Conservation (phyloP, 2,113 vertebrate species). For the Tachuris rubrigastra region DNA sequence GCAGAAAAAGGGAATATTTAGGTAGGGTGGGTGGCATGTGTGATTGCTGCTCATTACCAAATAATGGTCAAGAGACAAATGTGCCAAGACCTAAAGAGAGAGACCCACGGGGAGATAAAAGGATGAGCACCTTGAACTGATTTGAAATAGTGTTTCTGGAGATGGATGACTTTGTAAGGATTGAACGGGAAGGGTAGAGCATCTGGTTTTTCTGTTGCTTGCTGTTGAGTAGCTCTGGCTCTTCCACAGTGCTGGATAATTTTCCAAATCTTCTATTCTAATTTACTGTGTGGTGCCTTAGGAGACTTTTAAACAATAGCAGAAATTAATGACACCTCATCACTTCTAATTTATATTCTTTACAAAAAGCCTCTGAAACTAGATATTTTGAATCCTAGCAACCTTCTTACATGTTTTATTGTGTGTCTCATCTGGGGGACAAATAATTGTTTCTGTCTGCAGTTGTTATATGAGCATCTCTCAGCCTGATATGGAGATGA, state of each 20-base stretch:
- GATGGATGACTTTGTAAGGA: background rate
- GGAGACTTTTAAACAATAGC: background rate
- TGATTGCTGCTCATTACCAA: background rate
- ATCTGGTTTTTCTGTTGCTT: background rate
- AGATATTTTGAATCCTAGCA: background rate
- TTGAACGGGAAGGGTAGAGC: background rate
- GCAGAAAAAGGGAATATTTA: background rate
- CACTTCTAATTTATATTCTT: background rate
- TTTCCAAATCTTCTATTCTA: background rate
- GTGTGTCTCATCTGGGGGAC: background rate
- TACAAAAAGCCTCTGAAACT: background rate
- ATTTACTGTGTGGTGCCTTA: background rate
- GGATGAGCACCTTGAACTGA: background rate
- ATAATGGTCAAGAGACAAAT: background rate
- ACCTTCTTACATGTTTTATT: background rate
- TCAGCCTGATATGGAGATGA: background rate
- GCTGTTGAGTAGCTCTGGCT: background rate
- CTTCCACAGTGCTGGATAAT: background rate
- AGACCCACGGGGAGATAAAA: background rate
- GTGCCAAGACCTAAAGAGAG: background rate
- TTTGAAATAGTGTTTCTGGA: background rate
- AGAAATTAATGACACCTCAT: background rate
- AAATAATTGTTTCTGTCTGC: background rate
- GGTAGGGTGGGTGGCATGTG: too few species aligned
- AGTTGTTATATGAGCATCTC: background rate